Base-by-base conservation (phyloP, 2,797 vertebrate species). In the Poecilia wingei region DNA sequence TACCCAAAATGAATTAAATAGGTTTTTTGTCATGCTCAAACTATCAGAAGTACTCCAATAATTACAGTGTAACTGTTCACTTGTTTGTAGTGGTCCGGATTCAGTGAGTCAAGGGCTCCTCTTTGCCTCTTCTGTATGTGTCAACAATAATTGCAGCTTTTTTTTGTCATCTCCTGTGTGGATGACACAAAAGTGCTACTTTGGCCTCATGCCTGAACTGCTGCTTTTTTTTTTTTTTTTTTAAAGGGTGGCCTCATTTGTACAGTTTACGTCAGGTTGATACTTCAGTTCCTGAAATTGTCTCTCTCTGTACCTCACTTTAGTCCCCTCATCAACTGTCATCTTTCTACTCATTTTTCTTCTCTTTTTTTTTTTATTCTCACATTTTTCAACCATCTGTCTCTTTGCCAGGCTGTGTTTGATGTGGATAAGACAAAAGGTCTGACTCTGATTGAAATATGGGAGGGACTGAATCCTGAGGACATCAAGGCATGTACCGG, bases 401-500 rank as follows among this genome's bases (percentile, higher is more conserved):
- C 59, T 82, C 49, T 74, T 75, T 57, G 0, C 75, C 89, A 99
- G 98, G 98, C 97, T 1, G 98, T 99, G 75, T 99, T 99, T 95
- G 97, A 99, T 61, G 97, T 99, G 86, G 96, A 98, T 93, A 96
- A 94, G 88, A 95, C 95, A 80, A 97, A 96, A 78, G 98, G 98
- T 28, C 94, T 99, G 88, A 98, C 96, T 41, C 95, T 99, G 87
- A 96, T 97, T 70, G 98, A 99, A 93, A 92, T 99, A 80, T 98
- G 95, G 96, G 97, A 98, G 93, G 97, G 97, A 49, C 92, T 99
- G 81, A 96, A 96, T 9, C 94, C 98, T 49, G 97, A 98, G 25
- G 98, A 99, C 89, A 97, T 99, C 89, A 96, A 96, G 93, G 96
- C 96, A 80, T 97, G 96, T 92, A 99, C 98, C 0, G 97, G 98